phyloP scores from a whole-genome alignment of 2,888 invertebrate genomes.

The Drymonia ruficornis region DNA sequence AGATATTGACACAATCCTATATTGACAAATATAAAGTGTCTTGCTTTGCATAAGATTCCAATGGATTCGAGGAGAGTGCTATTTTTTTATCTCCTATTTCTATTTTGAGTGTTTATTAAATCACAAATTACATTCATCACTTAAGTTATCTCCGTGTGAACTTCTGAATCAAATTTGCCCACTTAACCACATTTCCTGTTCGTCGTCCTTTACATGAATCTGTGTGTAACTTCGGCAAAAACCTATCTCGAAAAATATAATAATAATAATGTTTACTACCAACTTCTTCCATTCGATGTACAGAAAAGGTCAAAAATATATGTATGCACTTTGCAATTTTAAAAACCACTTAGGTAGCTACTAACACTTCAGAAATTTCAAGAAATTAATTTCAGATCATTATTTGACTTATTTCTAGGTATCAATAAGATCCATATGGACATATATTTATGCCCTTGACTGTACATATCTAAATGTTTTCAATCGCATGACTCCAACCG shows the following conservation, averaged over 20 bases:
- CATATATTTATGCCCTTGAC: too few relatives aligned
- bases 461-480: conserved; percentile 24
- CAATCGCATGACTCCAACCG: conserved; percentile 30
- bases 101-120: neutral
- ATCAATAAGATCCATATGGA: too few relatives aligned
- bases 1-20: neutral
- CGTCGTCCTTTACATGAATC: conserved; percentile 5
- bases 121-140: neutral
- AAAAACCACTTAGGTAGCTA: too few relatives aligned
- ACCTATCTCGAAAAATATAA: conserved; percentile 3
- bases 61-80: neutral
- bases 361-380: too few relatives aligned
- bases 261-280: neutral
- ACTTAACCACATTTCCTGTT: neutral
- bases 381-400: too few relatives aligned
- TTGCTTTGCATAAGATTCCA: neutral
- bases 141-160: neutral
- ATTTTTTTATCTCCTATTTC: neutral
- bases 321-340: too few relatives aligned
- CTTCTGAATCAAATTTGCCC: neutral
- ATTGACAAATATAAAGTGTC: neutral
- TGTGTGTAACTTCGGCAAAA: conserved; percentile 7
- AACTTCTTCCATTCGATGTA: conserved; percentile 7
- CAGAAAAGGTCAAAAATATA: too few relatives aligned
- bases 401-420: too few relatives aligned